phyloP scores from a whole-genome alignment of 2,797 vertebrate genomes.

The Botia kubotai region DNA sequence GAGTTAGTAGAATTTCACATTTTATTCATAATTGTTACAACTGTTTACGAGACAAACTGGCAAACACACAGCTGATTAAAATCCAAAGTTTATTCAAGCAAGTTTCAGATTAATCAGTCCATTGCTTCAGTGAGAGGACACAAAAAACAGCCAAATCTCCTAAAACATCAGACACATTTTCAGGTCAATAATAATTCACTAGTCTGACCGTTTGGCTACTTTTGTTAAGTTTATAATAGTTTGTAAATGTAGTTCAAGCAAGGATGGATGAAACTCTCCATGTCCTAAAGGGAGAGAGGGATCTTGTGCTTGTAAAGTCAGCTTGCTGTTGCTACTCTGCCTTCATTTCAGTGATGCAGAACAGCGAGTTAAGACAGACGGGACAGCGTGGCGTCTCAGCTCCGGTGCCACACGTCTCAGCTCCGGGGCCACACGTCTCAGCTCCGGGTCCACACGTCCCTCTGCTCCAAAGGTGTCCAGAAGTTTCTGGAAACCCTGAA shows the following conservation, averaged over 20 bases:
- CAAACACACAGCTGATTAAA: slow-evolving; percentile 58
- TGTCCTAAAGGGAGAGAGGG: too few species aligned
- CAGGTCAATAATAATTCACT: neutral
- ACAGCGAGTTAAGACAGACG: neutral
- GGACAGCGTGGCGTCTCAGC: too few species aligned
- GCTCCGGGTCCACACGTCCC: neutral
- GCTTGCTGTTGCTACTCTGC: too few species aligned
- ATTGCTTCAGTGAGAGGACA: neutral
- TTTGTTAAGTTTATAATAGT: neutral
- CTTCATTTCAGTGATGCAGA: too few species aligned
- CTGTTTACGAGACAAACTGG: slow-evolving; percentile 50
- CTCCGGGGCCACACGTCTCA: neutral
- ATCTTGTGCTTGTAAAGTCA: too few species aligned
- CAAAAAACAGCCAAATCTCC: neutral
- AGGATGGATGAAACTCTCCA: too few species aligned
- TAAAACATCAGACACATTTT: slow-evolving; percentile 2
- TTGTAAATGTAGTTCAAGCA: neutral
- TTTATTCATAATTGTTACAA: too few species aligned
- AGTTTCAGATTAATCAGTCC: slow-evolving; percentile 5
- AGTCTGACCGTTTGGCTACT: neutral
- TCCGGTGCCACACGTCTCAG: neutral
- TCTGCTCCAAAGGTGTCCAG: neutral
- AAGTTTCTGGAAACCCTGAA: too few species aligned
- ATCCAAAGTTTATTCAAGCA: slow-evolving; percentile 54
- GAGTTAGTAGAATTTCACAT: too few species aligned